phyloP scores from a whole-genome alignment of 2,797 vertebrate species.

The Sebastes kiyomatsui region DNA sequence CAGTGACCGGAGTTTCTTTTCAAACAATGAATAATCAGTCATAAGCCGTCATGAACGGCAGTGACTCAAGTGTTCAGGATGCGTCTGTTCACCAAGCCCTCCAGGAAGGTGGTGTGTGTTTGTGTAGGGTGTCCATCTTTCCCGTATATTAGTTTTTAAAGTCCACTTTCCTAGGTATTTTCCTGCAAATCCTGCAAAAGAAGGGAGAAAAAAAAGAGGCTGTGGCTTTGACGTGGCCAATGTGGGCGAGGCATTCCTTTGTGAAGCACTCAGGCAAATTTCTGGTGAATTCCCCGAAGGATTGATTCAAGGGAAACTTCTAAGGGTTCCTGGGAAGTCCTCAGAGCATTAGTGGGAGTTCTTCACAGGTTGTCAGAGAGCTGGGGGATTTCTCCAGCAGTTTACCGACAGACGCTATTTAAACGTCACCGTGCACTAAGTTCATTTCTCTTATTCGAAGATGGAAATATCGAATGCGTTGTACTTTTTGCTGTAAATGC shows the following conservation, averaged over 20 bases:
- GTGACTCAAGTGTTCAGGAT: background rate
- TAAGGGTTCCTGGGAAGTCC: background rate
- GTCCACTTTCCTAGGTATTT: background rate
- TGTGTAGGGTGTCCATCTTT: background rate
- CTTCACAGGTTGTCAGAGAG: background rate
- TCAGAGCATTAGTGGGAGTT: background rate
- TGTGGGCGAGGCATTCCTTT: background rate
- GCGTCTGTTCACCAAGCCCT: background rate
- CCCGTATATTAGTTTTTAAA: background rate
- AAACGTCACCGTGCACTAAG: background rate
- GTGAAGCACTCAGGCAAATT: background rate
- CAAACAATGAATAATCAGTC: background rate
- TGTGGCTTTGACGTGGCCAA: background rate
- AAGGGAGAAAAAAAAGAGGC: background rate
- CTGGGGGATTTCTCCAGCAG: background rate
- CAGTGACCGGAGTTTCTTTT: background rate
- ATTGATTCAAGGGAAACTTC: background rate
- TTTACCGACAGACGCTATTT: background rate
- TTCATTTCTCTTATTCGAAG: no score
- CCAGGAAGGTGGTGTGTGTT: background rate
- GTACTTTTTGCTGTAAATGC: background rate
- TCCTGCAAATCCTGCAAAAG: background rate
- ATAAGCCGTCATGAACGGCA: background rate
- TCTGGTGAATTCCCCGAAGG: background rate
- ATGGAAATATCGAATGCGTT: no score